phyloP scores from a whole-genome alignment of 2,797 vertebrate genomes.

The Rousettus madagascariensis region DNA sequence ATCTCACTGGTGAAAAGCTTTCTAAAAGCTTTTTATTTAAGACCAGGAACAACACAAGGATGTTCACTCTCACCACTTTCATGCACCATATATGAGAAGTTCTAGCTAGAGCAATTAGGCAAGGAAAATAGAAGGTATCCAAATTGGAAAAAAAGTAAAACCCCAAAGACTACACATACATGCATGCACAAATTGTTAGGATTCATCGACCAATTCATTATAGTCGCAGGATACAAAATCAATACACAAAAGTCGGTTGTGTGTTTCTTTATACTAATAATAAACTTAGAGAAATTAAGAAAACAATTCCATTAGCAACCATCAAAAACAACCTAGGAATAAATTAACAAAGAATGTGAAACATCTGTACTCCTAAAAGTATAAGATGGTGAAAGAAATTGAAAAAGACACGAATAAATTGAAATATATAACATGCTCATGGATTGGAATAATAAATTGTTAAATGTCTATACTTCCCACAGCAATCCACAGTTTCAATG shows the following conservation, averaged over 20 bases:
- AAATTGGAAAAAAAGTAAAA: not conserved
- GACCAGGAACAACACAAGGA: not conserved
- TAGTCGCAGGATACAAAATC: not conserved
- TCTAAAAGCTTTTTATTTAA: no score
- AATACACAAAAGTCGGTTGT: not conserved
- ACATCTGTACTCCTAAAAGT: not conserved
- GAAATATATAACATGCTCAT: not conserved
- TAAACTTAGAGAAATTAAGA: not conserved
- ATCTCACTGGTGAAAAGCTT: not conserved
- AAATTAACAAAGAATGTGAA: not conserved
- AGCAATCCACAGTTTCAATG: not conserved
- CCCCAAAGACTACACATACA: not conserved
- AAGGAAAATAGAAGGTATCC: not conserved
- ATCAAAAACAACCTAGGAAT: not conserved
- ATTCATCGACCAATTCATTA: not conserved
- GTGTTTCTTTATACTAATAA: not conserved
- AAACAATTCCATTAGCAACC: not conserved
- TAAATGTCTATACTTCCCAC: not conserved
- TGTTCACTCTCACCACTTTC: not conserved
- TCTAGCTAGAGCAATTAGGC: not conserved
- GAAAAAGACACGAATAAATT: not conserved
- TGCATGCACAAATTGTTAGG: not conserved
- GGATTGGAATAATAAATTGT: not conserved
- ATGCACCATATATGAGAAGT: not conserved
- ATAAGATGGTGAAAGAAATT: not conserved